These are phyloP conservation scores for Phyllostomus discolor DNA, from an alignment of 2,113 vertebrate genomes.

Conservation along the genomic window DNA sequence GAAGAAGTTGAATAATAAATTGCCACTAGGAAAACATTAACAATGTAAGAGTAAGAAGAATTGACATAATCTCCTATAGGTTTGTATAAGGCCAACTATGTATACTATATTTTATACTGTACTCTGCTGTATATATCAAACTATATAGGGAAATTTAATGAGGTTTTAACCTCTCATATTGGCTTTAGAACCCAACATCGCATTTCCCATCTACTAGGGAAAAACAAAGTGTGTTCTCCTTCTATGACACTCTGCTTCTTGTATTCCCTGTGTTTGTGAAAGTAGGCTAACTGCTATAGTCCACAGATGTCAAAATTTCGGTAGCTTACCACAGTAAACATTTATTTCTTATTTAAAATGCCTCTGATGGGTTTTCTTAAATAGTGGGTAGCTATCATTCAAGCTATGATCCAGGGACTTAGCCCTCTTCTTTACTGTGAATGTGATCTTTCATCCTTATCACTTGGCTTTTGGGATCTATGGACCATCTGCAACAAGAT, in stretches of 20 bases:
- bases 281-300: background rate
- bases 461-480: background rate
- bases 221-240: background rate
- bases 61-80: background rate
- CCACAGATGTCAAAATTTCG: background rate
- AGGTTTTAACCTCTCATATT: background rate
- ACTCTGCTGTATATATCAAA: background rate
- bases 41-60: background rate
- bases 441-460: background rate
- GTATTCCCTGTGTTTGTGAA: background rate
- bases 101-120: background rate
- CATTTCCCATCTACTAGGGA: background rate
- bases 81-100: background rate
- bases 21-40: background rate
- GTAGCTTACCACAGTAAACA: background rate
- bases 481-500: background rate
- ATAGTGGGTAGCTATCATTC: background rate
- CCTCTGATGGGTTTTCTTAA: background rate
- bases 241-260: background rate
- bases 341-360: slow-evolving; percentile 4
- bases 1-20: slow-evolving; percentile 41
- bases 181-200: background rate
- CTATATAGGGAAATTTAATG: background rate
- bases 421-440: background rate
- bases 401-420: background rate